Evolutionary conservation across 2,888 invertebrate genomes (phyloP), one percentile per base, ranked within the genome.

Genomic region (Beris chalybata): DNA sequence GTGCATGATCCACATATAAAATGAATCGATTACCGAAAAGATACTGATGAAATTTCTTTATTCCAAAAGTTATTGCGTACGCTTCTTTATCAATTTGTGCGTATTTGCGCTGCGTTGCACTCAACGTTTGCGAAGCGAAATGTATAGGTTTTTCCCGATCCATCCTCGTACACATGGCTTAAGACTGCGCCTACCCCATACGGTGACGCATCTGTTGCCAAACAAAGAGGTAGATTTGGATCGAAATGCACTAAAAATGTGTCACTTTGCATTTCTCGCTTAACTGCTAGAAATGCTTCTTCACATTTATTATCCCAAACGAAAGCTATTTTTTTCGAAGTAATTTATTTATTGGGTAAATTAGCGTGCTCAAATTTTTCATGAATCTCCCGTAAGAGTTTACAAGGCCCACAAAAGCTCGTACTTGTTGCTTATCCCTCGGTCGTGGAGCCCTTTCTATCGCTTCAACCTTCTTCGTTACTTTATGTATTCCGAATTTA

Each of bases 11-110:
- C 4, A 79, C 79, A 6, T 73, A 50, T 12, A 81, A 70, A 0
- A 71, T 75, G 69, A 82, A 82, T 4, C 72, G 69, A 4, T 76
- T 68, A 4, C 78, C 81, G 69, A 73, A 77, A 4, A 81, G 32
- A 69, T 78, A 82, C 9, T 76, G 72, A 64, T 77, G 76, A 69
- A 81, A 82, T 68, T 74, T 74, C 45, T 73, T 72, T 1, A 80
- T 72, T 4, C 75, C 78, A 65, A 73, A 80, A 15, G 77, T 69
- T 7, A 79, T 71, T 5, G 74, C 74, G 9, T 78, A 73, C 2
- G 76, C 78, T 71, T 74, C 74, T 22, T 68, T 69, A 57, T 74
- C 73, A n/a, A 72, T 69, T 45, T 72, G 71, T 9, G 70, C 76
- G 69, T 74, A 73, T 43, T 67, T 67, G 65, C 70, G 71, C 48